Conservation (phyloP, 2,113 vertebrate species). For the Mustela nigripes region DNA sequence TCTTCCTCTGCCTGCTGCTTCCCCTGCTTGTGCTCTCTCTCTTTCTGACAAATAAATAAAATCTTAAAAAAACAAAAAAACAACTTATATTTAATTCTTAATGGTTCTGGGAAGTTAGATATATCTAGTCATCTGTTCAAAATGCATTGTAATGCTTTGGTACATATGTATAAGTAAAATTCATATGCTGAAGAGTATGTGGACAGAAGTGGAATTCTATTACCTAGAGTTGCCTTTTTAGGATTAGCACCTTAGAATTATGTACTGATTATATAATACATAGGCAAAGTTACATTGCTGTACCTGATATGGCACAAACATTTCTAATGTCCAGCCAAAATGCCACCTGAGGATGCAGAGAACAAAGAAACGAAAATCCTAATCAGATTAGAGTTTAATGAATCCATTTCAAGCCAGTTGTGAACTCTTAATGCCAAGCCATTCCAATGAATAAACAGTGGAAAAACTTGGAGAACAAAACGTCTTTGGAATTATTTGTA, state of each 20-base stretch:
- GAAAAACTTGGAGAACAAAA: constrained; percentile 76
- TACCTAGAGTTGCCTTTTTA: neutral
- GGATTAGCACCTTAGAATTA: neutral
- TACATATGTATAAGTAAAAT: neutral
- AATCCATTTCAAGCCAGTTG: constrained; percentile 70
- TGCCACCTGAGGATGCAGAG: constrained; percentile 80
- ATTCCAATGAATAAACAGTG: constrained; percentile 75
- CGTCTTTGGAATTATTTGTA: constrained; percentile 80
- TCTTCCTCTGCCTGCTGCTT: neutral
- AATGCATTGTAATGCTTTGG: neutral
- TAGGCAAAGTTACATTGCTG: neutral
- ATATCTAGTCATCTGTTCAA: neutral
- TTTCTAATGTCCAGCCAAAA: constrained; percentile 64
- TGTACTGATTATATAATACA: constrained; percentile 43
- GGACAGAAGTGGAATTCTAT: neutral
- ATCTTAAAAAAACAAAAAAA: neutral
- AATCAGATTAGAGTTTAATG: constrained; percentile 83
- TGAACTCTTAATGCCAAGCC: constrained; percentile 65
- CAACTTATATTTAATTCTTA: neutral
- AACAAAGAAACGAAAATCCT: constrained; percentile 81
- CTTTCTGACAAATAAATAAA: neutral
- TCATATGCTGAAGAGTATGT: neutral
- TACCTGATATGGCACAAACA: constrained; percentile 48
- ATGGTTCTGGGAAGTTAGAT: neutral
- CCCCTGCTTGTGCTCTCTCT: neutral